Evolutionary conservation across 1,140 invertebrate species (phyloP).

Genomic region (Frieseomelitta varia): DNA sequence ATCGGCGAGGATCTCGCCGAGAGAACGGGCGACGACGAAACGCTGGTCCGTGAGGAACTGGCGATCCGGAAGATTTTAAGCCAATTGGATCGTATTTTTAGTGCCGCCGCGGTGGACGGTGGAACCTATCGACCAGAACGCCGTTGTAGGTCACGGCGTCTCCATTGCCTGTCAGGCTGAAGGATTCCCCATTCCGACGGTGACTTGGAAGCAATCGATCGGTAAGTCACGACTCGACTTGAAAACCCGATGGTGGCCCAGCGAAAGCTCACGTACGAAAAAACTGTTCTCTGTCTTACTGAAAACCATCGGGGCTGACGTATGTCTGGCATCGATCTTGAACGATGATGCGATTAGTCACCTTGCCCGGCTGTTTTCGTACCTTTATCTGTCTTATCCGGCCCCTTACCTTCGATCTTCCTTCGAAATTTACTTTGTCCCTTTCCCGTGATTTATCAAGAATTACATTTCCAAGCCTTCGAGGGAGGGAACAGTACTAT

Average conservation of each 20-base stretch:
- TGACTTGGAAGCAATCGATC: conserved; percentile 94
- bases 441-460: background rate
- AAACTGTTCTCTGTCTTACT: conserved; percentile 20
- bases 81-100: conserved; percentile 81
- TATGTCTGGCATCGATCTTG: conserved; percentile 6
- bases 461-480: background rate
- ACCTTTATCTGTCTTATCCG: background rate
- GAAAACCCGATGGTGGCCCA: conserved; percentile 4
- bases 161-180: conserved; percentile 94
- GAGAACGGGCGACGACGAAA: conserved; percentile 25
- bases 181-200: conserved; percentile 93
- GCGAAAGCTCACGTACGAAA: background rate
- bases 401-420: background rate
- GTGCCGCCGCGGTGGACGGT: conserved; percentile 96
- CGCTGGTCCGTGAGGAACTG: conserved; percentile 28
- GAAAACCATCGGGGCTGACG: background rate
- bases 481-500: background rate
- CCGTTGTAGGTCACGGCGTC: conserved; percentile 92
- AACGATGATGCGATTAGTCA: conserved; percentile 22
- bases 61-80: conserved; percentile 59
- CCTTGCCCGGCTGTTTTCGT: background rate
- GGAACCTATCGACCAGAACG: conserved; percentile 92
- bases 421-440: background rate
- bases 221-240: conserved; percentile 81
- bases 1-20: conserved; percentile 46